A percentile compares a stretch with the other conserved stretches of the same genome.
Conservation (phyloP, 2,113 vertebrate genomes). For the Hepsetus odoe region DNA sequence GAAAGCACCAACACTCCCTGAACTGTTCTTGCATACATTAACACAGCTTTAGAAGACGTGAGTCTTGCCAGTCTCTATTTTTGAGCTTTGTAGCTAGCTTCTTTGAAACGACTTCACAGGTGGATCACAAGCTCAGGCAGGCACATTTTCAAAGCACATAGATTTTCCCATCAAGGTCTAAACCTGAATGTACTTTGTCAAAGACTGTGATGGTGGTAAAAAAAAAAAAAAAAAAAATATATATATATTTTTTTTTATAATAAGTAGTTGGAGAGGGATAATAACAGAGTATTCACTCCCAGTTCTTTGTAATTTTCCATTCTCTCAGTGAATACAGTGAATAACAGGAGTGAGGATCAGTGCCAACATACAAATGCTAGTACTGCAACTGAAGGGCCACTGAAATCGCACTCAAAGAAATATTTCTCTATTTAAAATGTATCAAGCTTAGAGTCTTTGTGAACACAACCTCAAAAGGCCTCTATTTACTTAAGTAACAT, state of each 20-base stretch:
- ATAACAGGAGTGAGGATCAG: neutral
- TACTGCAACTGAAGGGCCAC: neutral
- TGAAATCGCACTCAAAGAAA: neutral
- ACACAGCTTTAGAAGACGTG: neutral
- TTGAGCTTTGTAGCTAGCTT: neutral
- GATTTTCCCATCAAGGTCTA: conserved; percentile 21
- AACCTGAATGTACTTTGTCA: neutral
- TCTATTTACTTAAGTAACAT: no score
- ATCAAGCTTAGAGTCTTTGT: neutral
- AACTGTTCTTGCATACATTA: conserved; percentile 27
- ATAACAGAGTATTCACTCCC: neutral
- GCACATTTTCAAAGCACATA: conserved; percentile 6
- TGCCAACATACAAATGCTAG: neutral
- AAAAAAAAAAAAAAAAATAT: neutral
- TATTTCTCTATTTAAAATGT: neutral
- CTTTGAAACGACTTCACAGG: conserved; percentile 10
- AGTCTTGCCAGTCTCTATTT: neutral
- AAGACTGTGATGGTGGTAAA: neutral
- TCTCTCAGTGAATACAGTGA: neutral
- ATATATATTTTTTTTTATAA: neutral
- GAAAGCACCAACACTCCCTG: conserved; percentile 5
- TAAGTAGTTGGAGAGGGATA: neutral
- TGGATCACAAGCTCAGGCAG: neutral
- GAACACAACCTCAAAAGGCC: no score
- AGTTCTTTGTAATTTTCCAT: neutral